Conservation (phyloP, 2,797 vertebrate species). For the Triplophysa bombifrons region DNA sequence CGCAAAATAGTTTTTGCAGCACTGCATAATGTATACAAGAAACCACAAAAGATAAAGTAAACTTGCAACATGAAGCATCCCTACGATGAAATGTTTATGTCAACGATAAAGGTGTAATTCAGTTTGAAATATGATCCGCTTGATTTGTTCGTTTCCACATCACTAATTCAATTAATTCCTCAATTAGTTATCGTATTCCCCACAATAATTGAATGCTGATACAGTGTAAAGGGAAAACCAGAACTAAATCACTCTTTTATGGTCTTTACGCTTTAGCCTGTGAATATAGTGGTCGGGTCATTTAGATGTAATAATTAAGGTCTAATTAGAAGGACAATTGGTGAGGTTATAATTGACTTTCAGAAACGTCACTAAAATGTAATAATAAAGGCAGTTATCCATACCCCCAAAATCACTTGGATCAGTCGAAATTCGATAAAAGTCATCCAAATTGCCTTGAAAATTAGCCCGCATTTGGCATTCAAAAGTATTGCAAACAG, state of each 20-base stretch:
- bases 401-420: not conserved
- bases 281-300: slow-evolving; percentile 73
- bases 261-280: slow-evolving; percentile 42
- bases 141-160: slow-evolving; percentile 36
- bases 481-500: not conserved
- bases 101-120: slow-evolving; percentile 34
- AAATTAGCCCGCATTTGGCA: not conserved
- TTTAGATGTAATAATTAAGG: slow-evolving; percentile 73
- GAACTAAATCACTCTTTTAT: slow-evolving; percentile 68
- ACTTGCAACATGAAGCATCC: not conserved
- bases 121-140: slow-evolving; percentile 41
- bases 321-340: slow-evolving; percentile 57
- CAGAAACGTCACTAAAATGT: slow-evolving; percentile 47
- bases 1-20: too few relatives aligned
- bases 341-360: slow-evolving; percentile 52
- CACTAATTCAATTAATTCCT: slow-evolving; percentile 67
- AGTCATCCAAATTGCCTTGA: not conserved
- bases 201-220: slow-evolving; percentile 71
- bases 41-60: not conserved
- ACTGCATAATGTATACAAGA: not conserved
- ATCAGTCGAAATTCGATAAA: not conserved
- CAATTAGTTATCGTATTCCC: slow-evolving; percentile 59
- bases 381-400: not conserved
- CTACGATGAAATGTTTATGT: slow-evolving; percentile 27
- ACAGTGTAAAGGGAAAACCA: slow-evolving; percentile 68